Conservation (phyloP, 2,797 vertebrate species). For the Halcyon smyrnensis region DNA sequence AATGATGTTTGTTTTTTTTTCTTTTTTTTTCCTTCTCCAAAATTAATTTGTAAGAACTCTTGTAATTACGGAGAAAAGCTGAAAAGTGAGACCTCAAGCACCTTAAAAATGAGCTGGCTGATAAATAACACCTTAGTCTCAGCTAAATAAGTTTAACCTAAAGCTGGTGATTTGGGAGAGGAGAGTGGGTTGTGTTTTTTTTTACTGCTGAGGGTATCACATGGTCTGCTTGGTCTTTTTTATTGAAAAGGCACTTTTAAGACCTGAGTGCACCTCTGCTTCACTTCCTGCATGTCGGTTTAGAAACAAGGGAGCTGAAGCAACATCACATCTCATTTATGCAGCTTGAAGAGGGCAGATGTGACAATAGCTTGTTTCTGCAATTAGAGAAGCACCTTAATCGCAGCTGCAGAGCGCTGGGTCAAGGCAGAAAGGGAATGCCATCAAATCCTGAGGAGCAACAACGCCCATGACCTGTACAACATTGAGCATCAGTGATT, state of each 20-base stretch:
- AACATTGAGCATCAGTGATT: fast-evolving
- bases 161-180: background rate
- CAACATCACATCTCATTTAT: fast-evolving
- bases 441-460: background rate
- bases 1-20: background rate
- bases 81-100: background rate
- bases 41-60: background rate
- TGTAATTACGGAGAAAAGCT: background rate
- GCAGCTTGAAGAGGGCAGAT: background rate
- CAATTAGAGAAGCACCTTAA: background rate
- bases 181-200: background rate
- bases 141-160: background rate
- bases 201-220: background rate
- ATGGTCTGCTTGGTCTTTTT: background rate
- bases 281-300: fast-evolving
- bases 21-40: background rate
- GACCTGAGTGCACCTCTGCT: fast-evolving
- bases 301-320: background rate
- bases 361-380: background rate
- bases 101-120: background rate
- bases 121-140: background rate
- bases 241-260: background rate
- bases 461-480: fast-evolving
- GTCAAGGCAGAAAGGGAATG: background rate
- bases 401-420: fast-evolving